Evolutionary conservation across 1,140 invertebrate genomes (phyloP), one percentile per base, ranked within the genome.

Genomic region (Popillia japonica): DNA sequence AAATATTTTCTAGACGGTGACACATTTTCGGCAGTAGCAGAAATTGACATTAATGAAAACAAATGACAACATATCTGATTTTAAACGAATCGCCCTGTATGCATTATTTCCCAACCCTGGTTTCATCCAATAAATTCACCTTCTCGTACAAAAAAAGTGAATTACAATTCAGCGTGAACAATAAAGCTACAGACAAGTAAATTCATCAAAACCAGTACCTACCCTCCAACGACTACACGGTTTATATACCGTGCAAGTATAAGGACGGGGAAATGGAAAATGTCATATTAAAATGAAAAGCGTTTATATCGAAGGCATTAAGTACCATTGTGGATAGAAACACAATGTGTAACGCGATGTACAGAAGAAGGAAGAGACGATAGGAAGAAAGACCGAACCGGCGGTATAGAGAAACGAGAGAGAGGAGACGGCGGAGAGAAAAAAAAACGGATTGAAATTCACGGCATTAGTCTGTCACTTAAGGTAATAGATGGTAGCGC

Each of bases 391-490:
- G n/a, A n/a, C n/a, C n/a, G n/a, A n/a, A n/a, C n/a, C n/a, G n/a
- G n/a, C n/a, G n/a, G n/a, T n/a, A n/a, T n/a, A n/a, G n/a, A n/a
- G n/a, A n/a, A n/a, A n/a, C n/a, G n/a, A n/a, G n/a, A n/a, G n/a
- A n/a, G n/a, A n/a, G n/a, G n/a, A n/a, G n/a, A n/a, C n/a, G n/a
- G n/a, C n/a, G 17, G 44, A 48, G 44, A 48, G 77, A 41, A 68
- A 76, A 81, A 82, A 83, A 82, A 83, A 80, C 78, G 76, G 76
- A 83, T 83, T 83, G 82, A 83, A 83, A 83, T 82, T 81, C 78
- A 75, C 79, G 79, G 78, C 79, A 83, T 83, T 83, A 83, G 75
- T 77, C 78, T 83, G 82, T 83, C 82, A 83, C 82, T 83, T 83
- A 81, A 80, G 81, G 81, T 82, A 83, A 83, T 83, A 83, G 82